Conservation (phyloP, 2,113 vertebrate species). For the Misgurnus mizolepis region DNA sequence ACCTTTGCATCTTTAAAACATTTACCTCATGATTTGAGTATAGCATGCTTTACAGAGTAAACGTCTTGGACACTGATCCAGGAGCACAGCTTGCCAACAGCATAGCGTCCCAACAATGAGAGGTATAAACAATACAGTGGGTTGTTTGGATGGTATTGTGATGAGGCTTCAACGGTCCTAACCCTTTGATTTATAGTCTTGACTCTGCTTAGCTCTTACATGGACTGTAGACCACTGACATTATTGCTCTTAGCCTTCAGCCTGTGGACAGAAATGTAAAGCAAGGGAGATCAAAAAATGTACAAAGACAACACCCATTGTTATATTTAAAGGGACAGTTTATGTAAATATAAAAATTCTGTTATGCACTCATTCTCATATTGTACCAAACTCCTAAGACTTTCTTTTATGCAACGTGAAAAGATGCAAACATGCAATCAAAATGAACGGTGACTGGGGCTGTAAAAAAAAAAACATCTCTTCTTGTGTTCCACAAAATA, state of each 20-base stretch:
- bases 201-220: constrained; percentile 4
- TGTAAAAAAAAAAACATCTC: too few species aligned
- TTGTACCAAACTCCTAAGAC: too few species aligned
- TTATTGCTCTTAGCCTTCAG: constrained; percentile 57
- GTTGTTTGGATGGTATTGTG: constrained; percentile 12
- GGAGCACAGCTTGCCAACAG: not conserved
- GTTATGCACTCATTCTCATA: too few species aligned
- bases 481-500: too few species aligned
- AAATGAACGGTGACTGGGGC: too few species aligned
- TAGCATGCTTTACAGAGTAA: not conserved
- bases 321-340: too few species aligned
- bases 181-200: constrained; percentile 23
- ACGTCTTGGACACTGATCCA: constrained; percentile 1
- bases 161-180: not conserved
- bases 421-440: too few species aligned
- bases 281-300: constrained; percentile 16
- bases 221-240: constrained; percentile 34
- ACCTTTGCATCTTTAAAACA: not conserved
- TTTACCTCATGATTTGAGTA: not conserved
- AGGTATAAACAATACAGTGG: constrained; percentile 19
- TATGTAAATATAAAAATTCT: too few species aligned
- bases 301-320: not conserved
- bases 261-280: constrained; percentile 63
- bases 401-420: too few species aligned
- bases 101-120: constrained; percentile 12